Conservation (phyloP, 2,797 vertebrate genomes). For the Peromyscus aztecus region DNA sequence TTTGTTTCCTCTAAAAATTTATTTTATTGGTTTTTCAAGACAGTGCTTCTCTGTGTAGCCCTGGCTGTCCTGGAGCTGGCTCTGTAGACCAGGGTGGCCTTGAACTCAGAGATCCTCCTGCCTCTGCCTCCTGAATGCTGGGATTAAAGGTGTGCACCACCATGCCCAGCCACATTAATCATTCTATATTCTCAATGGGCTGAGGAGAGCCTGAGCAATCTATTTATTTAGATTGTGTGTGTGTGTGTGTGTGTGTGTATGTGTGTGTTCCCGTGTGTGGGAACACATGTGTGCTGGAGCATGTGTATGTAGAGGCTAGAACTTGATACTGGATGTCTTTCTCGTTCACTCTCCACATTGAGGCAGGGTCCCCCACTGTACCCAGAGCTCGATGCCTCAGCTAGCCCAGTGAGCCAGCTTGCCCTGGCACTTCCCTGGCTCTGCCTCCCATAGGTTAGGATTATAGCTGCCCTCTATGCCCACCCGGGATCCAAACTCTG, state of each 20-base stretch:
- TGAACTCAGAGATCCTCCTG: background rate
- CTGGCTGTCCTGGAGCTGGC: background rate
- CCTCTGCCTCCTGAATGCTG: background rate
- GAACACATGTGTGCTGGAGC: background rate
- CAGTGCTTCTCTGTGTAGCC: background rate
- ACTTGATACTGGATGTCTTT: background rate
- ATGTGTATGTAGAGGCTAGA: background rate
- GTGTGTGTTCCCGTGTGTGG: background rate
- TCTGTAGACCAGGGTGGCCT: no score
- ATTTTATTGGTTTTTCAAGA: background rate
- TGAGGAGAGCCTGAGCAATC: background rate
- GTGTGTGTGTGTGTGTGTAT: background rate
- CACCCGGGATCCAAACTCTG: background rate
- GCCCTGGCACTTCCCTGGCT: background rate
- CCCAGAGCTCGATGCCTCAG: background rate
- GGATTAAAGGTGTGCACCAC: background rate
- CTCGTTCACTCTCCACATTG: background rate
- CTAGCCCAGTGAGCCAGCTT: no score
- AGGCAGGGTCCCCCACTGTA: no score
- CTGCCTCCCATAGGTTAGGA: background rate
- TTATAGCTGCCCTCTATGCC: background rate
- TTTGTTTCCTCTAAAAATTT: background rate
- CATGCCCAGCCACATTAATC: background rate
- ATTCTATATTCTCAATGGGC: background rate
- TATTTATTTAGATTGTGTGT: background rate